Base-by-base conservation (phyloP, 2,888 invertebrate genomes). In the Acleris holmiana region DNA sequence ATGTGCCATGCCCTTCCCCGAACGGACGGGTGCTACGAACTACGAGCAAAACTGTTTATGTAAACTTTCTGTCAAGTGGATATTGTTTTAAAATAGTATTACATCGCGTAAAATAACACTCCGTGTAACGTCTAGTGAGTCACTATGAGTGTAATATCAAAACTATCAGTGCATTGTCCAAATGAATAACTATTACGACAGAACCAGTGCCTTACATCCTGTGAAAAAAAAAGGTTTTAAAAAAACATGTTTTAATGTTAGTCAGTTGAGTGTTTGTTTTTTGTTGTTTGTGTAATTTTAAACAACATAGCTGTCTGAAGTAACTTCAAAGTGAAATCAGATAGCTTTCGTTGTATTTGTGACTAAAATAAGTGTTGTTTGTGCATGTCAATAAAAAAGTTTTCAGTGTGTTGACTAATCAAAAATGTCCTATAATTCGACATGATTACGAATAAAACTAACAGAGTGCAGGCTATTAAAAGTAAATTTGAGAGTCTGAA, bases 391-490 rank as follows among this genome's bases (percentile, higher is more conserved):
- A 55, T 54, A 67, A 67, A 62, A 55, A 25, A 55, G 47, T 66
- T 56, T 66, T 58, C 41, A 51, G 58, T 49, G 58, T 48, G 57
- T 66, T 53, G 62, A 66, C 55, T 62, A 56, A 61, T 64, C 63
- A 71, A 77, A 86, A 84, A 90, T 89, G 89, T 79, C 79, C 79
- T 74, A 73, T 71, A 72, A 67, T 70, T 78, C 75, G 79, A 89
- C 88, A 91, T 84, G 83, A 89, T 92, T 92, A 82, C 90, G 68
- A 84, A 87, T 77, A 79, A 85, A 67, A 84, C 85, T 76, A 93
- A 91, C 77, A 90, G 94, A 86, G 95, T 95, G 50, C 94, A 94
- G 89, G 93, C 93, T 56, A 95, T 95, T 68, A 94, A 94, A 79
- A 94, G 90, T 82, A 94, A 94, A 85, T 95, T 95, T 76, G 95